phyloP scores from a whole-genome alignment of 2,113 vertebrate species.

The Proteles cristata region DNA sequence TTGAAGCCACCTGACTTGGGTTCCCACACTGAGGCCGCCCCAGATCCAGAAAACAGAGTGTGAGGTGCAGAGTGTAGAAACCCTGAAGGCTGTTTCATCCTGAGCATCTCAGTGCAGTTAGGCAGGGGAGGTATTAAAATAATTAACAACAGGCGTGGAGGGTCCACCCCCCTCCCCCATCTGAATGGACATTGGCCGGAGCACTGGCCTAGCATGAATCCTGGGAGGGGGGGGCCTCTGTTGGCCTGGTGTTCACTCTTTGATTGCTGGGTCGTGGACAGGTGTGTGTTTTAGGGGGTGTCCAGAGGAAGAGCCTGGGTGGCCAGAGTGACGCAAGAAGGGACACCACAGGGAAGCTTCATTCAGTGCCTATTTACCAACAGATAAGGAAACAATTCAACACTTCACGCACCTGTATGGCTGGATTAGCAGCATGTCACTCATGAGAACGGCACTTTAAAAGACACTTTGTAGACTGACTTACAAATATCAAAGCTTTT shows the following conservation, averaged over 20 bases:
- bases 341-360: background rate
- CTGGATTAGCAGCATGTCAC: background rate
- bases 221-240: background rate
- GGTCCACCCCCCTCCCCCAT: too few species aligned
- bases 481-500: slow-evolving; percentile 11
- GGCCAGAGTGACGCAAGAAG: background rate
- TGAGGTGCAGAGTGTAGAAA: background rate
- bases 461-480: background rate
- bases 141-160: background rate
- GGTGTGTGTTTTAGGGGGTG: rapidly evolving
- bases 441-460: background rate
- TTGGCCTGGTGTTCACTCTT: background rate
- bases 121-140: background rate
- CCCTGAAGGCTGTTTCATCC: background rate
- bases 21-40: background rate
- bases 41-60: background rate
- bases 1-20: background rate
- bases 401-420: background rate
- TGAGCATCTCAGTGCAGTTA: background rate
- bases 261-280: background rate
- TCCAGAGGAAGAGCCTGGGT: background rate
- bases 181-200: background rate
- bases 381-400: background rate
- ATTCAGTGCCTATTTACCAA: background rate
- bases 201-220: background rate